phyloP scores from a whole-genome alignment of 2,113 vertebrate species.

The Dasyornis broadbenti region DNA sequence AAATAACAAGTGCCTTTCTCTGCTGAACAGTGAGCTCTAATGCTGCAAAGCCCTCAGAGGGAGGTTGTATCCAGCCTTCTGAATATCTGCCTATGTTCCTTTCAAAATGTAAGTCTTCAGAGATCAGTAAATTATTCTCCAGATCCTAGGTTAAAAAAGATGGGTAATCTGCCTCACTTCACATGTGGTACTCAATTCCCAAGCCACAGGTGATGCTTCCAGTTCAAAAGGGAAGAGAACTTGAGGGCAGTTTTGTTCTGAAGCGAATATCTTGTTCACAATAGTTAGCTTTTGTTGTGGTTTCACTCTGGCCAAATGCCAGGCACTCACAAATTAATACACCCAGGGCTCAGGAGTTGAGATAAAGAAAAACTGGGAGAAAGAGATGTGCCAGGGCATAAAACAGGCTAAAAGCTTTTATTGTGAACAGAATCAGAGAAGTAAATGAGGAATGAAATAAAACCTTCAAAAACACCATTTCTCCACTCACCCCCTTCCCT shows the following conservation, averaged over 20 bases:
- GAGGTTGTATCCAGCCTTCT: not conserved
- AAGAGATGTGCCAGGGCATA: too few relatives aligned
- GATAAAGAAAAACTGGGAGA: too few relatives aligned
- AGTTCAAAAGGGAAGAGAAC: not conserved
- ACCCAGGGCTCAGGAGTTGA: too few relatives aligned
- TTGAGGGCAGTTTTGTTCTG: not conserved
- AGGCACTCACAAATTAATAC: too few relatives aligned
- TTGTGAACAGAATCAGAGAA: too few relatives aligned
- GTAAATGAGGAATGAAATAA: too few relatives aligned
- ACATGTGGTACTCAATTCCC: not conserved
- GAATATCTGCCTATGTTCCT: not conserved
- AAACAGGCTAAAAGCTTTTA: too few relatives aligned
- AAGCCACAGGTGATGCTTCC: not conserved
- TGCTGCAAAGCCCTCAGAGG: not conserved
- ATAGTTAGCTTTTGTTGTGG: too few relatives aligned
- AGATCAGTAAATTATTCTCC: not conserved
- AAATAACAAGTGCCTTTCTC: not conserved
- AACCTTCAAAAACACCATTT: too few relatives aligned
- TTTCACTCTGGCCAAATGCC: too few relatives aligned
- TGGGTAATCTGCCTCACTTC: not conserved
- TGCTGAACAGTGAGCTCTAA: not conserved
- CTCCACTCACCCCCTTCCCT: too few relatives aligned
- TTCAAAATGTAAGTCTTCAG: not conserved
- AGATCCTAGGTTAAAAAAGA: not conserved
- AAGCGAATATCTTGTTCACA: not conserved